Base-by-base conservation (phyloP, 2,888 invertebrate genomes). In the Stenchaetothrips biformis region DNA sequence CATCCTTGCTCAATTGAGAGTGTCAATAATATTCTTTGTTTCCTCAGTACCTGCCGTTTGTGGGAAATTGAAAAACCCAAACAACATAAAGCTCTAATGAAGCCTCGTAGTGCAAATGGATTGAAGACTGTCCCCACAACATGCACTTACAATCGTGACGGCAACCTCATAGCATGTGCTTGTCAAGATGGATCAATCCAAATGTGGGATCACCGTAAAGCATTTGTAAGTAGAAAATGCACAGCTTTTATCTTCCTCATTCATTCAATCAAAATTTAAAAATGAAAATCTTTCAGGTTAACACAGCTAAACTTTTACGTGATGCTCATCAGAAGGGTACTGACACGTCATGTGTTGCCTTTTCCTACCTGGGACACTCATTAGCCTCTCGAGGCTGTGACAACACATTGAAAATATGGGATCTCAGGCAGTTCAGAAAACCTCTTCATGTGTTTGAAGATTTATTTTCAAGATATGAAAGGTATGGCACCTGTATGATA, bases 181-280 rank as follows among this genome's bases (percentile, higher is more conserved):
- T 98, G 99, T 85, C 91, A 91, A 78, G 99, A 99, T 87, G 99
- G 99, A 0, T 96, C 96, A 0, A 91, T 98, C 80, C 99, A 99
- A 87, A 92, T 98, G 88, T 99, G 99, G 99, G 99, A 99, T 85
- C 94, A 96, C 79, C 90, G 97, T 48, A 95, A 94, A 85, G 93
- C 92, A 85, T 96, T 93, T 85, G 98, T 98, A 18, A 53, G 53
- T 18, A 11, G 16, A 53, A 53, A 6, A 59, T 59, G 59, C 13
- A 59, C 4, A 25, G 0, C 11, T 74, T 59, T 13, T 13, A 8
- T 1, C 25, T 21, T 74, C 21, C 6, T 67, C 49, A 53, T 74
- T 25, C 11, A 11, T 21, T 7, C 67, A 21, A 1, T 37, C 4
- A 74, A 74, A 25, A 7, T 6, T 21, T 25, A 1, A 74, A 25